Base-by-base conservation (phyloP, 2,113 vertebrate genomes). In the Saccopteryx leptura region DNA sequence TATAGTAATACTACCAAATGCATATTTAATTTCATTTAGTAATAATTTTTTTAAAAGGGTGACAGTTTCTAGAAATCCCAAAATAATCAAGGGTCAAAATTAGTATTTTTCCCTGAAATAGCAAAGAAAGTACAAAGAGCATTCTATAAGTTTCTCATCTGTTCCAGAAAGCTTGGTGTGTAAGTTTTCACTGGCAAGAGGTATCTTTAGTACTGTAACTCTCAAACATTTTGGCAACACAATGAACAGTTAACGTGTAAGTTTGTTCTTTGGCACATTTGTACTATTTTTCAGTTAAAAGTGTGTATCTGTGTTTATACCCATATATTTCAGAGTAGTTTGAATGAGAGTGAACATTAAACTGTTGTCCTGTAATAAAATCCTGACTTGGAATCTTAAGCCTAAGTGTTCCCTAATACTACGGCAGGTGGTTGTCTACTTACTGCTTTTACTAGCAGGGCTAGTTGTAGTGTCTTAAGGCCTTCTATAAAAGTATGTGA, bases 71-170 rank as follows among this genome's bases (percentile, higher is more conserved):
- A 78, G 66, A 96, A 85, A 90, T 80, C 56, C 63, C 56, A 23
- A 17, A 95, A 83, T 75, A 61, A 18, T 68, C 65, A 18, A 50
- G 39, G 83, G 15, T 87, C 63, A 68, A n/a, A 72, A 46, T 48
- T 76, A 61, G 50, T 39, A 31, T 39, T 88, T 95, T 68, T 96
- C 60, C n/a, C 65, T 82, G 46, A 88, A 91, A n/a, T 24, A 80
- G 60, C 54, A 23, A 28, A 72, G 63, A 28, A 80, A 61, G 48
- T 54, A 80, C 11, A 6, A 66, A 80, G 24, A 87, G 52, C 26
- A 24, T 2, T 54, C 26, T 81, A 8, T 65, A 72, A 13, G 19
- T 63, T 69, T 66, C 46, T 28, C 46, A 50, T 2, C 21, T 94
- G 28, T 90, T 81, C 58, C 31, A 79, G 66, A 79, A 78, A 74